Evolutionary conservation across 2,797 vertebrate genomes (phyloP).

Genomic region (Ceryle rudis): DNA sequence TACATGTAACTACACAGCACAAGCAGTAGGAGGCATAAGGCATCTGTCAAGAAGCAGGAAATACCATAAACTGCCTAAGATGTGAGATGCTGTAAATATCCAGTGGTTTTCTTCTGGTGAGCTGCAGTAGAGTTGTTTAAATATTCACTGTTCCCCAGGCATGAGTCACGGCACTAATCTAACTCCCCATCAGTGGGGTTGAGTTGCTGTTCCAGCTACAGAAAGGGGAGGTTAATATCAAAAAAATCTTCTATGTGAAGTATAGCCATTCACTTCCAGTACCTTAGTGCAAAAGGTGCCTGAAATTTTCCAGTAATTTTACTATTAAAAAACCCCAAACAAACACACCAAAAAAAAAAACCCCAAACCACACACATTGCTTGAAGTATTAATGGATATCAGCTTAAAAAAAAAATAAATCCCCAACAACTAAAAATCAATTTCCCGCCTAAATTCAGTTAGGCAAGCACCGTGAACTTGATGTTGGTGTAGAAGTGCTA

Average conservation of each 20-base stretch:
- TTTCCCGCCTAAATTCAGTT: background rate
- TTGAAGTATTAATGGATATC: background rate
- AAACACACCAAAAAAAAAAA: background rate
- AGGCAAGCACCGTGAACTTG: background rate
- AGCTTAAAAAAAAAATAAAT: background rate
- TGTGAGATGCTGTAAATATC: background rate
- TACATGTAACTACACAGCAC: background rate
- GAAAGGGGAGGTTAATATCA: background rate
- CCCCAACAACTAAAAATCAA: background rate
- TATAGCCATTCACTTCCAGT: background rate
- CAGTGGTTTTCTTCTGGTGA: background rate
- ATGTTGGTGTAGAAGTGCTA: background rate
- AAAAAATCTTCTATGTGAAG: background rate
- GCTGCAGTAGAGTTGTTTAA: background rate
- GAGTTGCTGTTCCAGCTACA: background rate
- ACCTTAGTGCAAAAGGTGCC: background rate
- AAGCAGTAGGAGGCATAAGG: slow-evolving; percentile 59
- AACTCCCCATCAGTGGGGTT: background rate
- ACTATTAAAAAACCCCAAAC: background rate
- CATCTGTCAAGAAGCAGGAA: background rate
- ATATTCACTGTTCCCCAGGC: background rate
- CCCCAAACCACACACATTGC: no score
- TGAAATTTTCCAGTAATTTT: background rate
- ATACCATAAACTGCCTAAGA: background rate
- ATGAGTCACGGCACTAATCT: background rate